Conservation (phyloP, 2,797 vertebrate genomes). For the Anomalospiza imberbis region DNA sequence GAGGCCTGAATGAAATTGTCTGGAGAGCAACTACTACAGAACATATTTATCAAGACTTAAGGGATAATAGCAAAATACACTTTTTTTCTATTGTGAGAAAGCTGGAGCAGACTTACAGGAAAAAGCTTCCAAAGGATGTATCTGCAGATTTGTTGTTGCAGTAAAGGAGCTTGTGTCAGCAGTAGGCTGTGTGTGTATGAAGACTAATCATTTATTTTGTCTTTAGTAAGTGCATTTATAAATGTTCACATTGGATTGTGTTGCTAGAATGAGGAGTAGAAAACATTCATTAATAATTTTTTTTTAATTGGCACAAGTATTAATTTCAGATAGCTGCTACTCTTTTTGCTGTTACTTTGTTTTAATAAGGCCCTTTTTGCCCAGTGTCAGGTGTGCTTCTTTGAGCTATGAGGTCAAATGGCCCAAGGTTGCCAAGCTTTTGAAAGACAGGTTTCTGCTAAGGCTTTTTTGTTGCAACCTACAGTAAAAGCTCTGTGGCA, state of each 20-base stretch:
- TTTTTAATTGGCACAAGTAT: background rate
- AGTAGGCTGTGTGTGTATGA: background rate
- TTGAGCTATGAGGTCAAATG: background rate
- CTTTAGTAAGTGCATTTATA: background rate
- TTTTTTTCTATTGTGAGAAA: slow-evolving; percentile 12
- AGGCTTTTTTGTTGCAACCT: background rate
- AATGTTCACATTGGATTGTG: background rate
- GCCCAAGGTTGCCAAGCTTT: background rate
- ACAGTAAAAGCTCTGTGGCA: background rate
- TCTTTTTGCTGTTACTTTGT: background rate
- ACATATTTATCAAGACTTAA: background rate
- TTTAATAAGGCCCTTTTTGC: background rate
- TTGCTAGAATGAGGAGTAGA: background rate
- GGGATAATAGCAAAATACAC: background rate
- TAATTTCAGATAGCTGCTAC: background rate
- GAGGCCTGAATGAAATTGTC: background rate
- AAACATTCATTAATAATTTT: background rate
- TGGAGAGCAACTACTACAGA: slow-evolving; percentile 19
- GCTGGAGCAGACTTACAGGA: background rate
- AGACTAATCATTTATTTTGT: slow-evolving; percentile 34
- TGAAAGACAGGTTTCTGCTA: background rate
- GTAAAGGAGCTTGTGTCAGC: slow-evolving; percentile 27
- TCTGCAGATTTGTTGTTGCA: background rate
- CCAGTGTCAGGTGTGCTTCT: background rate
- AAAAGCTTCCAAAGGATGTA: background rate